Evolutionary conservation across 2,113 vertebrate species (phyloP), one percentile per base, ranked within the genome.

Genomic region (Thunnus maccoyii): DNA sequence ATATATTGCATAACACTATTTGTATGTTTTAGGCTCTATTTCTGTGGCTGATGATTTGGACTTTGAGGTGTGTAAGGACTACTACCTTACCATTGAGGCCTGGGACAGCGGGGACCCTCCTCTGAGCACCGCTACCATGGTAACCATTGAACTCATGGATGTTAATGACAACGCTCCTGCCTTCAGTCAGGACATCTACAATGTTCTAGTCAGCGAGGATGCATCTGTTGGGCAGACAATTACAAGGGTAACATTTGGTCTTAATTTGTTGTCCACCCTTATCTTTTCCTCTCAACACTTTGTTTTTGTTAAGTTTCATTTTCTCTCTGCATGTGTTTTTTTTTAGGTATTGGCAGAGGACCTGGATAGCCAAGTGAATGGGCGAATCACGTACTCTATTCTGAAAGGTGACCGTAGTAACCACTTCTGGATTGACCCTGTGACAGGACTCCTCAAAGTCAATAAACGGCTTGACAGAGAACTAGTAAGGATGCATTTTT

Each of bases 391-490:
- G 68, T 99, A 98, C 92, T 98, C 97, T 27, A 97, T 99, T 71
- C 94, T 97, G 83, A 97, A 91, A 78, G 98, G 98, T 3, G 97
- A 99, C 90, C 95, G 83, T 30, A 96, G 95, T 88, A 97, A 96
- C 78, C 96, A 98, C 85, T 99, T 99, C 95, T 94, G 95, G 18
- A 95, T 99, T 63, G 96, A 98, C 93, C 96, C 98, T 65, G 86
- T 95, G 54, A 83, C 96, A 50, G 98, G 98, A 71, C 95, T 98
- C 0, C 95, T 99, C 90, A 97, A 97, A 80, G 97, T 99, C 92
- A 98, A 98, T 87, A 97, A 98, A 93, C 96, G 95, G 78, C 95
- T 99, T 83, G 97, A 99, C 92, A 94, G 98, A 91, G 98, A 99
- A 92, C 94, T 94, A 92, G 98, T 99, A 95, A 96, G 96, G 64